These are phyloP conservation scores for Papilio aristodemus DNA, from an alignment of 1,140 invertebrate genomes.

Conservation along the genomic window DNA sequence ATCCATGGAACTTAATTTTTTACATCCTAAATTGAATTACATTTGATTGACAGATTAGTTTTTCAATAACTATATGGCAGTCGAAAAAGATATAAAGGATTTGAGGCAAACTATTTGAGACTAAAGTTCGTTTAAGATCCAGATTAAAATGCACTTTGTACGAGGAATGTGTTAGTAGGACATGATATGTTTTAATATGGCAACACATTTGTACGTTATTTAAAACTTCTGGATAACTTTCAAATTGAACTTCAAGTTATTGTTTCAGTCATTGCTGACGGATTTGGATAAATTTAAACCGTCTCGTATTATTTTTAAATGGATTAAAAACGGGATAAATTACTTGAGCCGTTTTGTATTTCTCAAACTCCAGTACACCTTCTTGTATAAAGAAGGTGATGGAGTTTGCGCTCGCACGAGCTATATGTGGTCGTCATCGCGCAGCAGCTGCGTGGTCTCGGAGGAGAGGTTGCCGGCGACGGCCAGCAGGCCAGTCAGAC, in stretches of 20 bases:
- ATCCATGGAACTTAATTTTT: slow-evolving; percentile 58
- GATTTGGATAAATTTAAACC: too few relatives aligned
- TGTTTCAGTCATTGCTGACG: too few relatives aligned
- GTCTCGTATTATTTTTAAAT: too few relatives aligned
- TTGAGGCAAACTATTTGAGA: neutral
- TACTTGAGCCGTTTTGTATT: slow-evolving; percentile 17
- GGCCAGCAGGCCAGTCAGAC: slow-evolving; percentile 58
- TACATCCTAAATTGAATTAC: slow-evolving; percentile 6
- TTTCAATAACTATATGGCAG: slow-evolving; percentile 19
- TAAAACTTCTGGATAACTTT: slow-evolving; percentile 8
- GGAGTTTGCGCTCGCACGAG: neutral
- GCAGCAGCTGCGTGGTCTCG: slow-evolving; percentile 64
- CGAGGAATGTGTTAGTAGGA: slow-evolving; percentile 58
- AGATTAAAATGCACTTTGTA: slow-evolving; percentile 44
- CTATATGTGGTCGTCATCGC: slow-evolving; percentile 47
- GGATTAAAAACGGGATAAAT: neutral
- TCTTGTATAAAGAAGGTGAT: neutral
- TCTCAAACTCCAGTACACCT: slow-evolving; percentile 33
- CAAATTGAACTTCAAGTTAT: neutral
- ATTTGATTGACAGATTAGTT: neutral
- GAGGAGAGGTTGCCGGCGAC: slow-evolving; percentile 52
- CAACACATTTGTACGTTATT: slow-evolving; percentile 56
- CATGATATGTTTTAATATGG: slow-evolving; percentile 74
- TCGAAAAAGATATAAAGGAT: slow-evolving; percentile 34
- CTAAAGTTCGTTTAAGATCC: neutral